A percentile compares a stretch with the other conserved stretches of the same genome.
Conservation (phyloP, 2,888 invertebrate genomes). For the Drosophila peninsularis region DNA sequence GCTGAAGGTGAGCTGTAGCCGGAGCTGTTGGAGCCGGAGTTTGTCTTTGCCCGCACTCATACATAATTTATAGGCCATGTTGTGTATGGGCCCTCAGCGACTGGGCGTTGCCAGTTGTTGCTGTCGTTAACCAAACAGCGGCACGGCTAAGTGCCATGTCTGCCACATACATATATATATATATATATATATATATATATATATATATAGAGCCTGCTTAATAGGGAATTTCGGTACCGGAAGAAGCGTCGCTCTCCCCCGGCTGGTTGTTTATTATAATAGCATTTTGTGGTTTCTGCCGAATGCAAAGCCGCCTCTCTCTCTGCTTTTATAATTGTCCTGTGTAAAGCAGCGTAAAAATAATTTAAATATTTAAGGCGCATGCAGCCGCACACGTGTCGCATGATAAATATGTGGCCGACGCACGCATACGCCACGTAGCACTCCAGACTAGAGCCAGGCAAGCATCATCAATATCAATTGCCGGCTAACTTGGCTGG, state of each 20-base stretch:
- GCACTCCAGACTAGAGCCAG: slow-evolving; percentile 23
- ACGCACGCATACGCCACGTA: slow-evolving; percentile 8
- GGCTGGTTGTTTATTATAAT: slow-evolving; percentile 73
- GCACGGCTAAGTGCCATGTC: slow-evolving; percentile 63
- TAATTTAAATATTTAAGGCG: slow-evolving; percentile 31
- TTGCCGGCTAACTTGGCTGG: slow-evolving; percentile 32
- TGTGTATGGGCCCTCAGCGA: slow-evolving; percentile 47
- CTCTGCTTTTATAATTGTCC: slow-evolving; percentile 61
- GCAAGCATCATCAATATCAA: slow-evolving; percentile 72
- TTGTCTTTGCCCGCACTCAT: slow-evolving; percentile 56
- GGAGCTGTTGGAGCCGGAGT: slow-evolving; percentile 4
- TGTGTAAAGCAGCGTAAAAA: slow-evolving; percentile 26
- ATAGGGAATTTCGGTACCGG: slow-evolving; percentile 43
- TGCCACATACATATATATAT: slow-evolving; percentile 15
- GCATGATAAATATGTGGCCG: slow-evolving; percentile 58
- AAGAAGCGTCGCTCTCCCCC: slow-evolving; percentile 40
- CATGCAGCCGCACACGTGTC: slow-evolving; percentile 48
- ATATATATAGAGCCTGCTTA: not conserved
- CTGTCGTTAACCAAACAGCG: slow-evolving; percentile 72
- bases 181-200: not conserved
- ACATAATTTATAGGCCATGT: slow-evolving; percentile 72
- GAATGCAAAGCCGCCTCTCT: slow-evolving; percentile 43
- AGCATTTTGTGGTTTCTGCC: slow-evolving; percentile 70
- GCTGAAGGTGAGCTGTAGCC: slow-evolving; percentile 27
- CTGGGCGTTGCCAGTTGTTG: slow-evolving; percentile 47